These are phyloP conservation scores for Pseudobourletiella spinata DNA, from an alignment of 1,140 invertebrate genomes.

Conservation along the genomic window DNA sequence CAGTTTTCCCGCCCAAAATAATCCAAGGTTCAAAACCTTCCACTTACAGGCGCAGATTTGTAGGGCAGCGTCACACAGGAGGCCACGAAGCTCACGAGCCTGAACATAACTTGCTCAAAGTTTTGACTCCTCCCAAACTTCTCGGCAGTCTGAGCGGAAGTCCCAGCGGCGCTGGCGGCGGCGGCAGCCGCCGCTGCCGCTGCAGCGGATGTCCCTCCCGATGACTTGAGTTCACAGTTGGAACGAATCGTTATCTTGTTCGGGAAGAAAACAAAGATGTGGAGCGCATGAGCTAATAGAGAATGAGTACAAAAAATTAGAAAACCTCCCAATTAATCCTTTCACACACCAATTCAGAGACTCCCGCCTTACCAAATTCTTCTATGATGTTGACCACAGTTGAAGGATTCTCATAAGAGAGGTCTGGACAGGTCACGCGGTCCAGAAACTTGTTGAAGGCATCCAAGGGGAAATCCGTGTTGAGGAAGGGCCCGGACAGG, in stretches of 20 bases:
- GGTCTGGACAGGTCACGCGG: conserved; percentile 24
- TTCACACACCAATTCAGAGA: background rate
- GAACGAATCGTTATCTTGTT: conserved; percentile 31
- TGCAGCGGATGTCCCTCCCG: background rate
- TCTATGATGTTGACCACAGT: conserved; percentile 30
- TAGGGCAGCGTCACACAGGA: conserved; percentile 21
- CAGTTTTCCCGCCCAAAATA: too few species aligned
- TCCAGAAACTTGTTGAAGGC: conserved; percentile 49
- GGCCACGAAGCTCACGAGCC: conserved; percentile 24
- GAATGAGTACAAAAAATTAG: conserved; percentile 11
- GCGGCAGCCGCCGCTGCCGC: background rate
- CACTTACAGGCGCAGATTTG: conserved; percentile 15
- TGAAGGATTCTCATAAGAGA: conserved; percentile 21
- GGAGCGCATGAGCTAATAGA: conserved; percentile 26
- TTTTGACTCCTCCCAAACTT: conserved; percentile 20
- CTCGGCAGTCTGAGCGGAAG: conserved; percentile 3
- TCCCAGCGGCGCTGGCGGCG: background rate
- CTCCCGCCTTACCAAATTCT: conserved; percentile 25
- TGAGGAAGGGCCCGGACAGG: conserved; percentile 58
- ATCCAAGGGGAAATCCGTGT: conserved; percentile 66
- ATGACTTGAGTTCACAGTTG: conserved; percentile 9
- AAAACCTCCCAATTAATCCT: background rate
- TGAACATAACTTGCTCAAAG: conserved; percentile 30
- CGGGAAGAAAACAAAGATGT: conserved; percentile 30
- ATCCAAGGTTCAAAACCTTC: too few species aligned